These are phyloP conservation scores for Carassius gibelio DNA, from an alignment of 2,113 vertebrate species.

Conservation along the genomic window DNA sequence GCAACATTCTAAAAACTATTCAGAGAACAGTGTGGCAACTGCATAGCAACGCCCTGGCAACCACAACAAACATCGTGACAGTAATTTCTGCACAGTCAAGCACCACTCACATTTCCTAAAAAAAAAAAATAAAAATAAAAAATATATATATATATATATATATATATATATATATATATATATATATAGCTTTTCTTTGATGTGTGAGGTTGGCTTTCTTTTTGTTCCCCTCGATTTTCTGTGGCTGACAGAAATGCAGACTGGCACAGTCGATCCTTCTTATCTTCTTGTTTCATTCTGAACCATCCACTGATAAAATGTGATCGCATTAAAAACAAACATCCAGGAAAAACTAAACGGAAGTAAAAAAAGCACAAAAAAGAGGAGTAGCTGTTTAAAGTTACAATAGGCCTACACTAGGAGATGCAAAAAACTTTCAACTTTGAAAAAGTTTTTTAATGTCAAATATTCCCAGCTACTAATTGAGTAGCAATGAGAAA, in stretches of 20 bases:
- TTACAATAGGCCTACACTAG: neutral
- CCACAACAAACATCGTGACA: neutral
- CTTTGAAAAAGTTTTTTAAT: neutral
- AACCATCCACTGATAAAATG: conserved; percentile 24
- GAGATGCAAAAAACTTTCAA: neutral
- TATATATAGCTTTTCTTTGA: too few species aligned
- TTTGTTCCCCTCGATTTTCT: neutral
- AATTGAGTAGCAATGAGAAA: conserved; percentile 43
- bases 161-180: too few species aligned
- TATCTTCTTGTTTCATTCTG: neutral
- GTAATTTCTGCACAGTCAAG: neutral
- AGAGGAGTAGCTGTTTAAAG: conserved; percentile 3
- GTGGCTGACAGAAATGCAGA: neutral
- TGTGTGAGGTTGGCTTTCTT: neutral
- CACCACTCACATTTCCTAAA: neutral
- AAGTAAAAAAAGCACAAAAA: neutral
- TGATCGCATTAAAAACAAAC: conserved; percentile 48
- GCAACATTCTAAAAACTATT: too few species aligned
- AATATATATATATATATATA: too few species aligned
- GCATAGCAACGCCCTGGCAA: neutral
- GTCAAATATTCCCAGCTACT: conserved; percentile 19
- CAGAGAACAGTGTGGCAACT: neutral
- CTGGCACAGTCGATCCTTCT: neutral
- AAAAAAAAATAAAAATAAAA: too few species aligned
- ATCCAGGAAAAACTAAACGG: neutral